A percentile compares a stretch with the other conserved stretches of the same genome.
phyloP scores from a whole-genome alignment of 2,888 invertebrate genomes.

The Cheilosia vulpina region DNA sequence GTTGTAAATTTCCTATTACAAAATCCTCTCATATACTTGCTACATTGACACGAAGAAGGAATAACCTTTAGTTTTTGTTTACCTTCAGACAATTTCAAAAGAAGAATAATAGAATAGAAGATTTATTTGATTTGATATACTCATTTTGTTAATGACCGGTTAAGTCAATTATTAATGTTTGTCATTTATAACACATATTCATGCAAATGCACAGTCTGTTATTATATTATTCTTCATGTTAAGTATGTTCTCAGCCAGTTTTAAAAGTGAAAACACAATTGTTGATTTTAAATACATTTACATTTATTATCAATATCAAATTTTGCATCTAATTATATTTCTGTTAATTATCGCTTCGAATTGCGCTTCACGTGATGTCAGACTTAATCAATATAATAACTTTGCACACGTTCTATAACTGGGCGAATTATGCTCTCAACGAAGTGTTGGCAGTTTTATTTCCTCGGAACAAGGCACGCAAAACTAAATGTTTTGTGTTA shows the following conservation, averaged over 20 bases:
- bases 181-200: not conserved
- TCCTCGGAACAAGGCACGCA: too few species aligned
- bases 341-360: too few species aligned
- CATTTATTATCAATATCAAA: too few species aligned
- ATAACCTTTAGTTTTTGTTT: slow-evolving; percentile 7
- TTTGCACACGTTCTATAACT: too few species aligned
- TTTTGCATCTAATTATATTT: too few species aligned
- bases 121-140: not conserved
- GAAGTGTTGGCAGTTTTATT: too few species aligned
- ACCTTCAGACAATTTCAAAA: not conserved
- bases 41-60: slow-evolving; percentile 56
- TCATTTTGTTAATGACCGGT: too few species aligned
- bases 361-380: too few species aligned
- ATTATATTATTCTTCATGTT: slow-evolving; percentile 1
- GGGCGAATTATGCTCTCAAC: too few species aligned
- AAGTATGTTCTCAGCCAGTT: not conserved
- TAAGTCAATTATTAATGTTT: not conserved
- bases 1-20: not conserved
- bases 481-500: too few species aligned
- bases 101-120: not conserved
- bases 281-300: not conserved
- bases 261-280: slow-evolving; percentile 1
- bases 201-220: not conserved
- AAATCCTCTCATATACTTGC: slow-evolving; percentile 61
- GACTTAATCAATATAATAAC: too few species aligned